Base-by-base conservation (phyloP, 2,797 vertebrate genomes). In the Sebastes nivosus region DNA sequence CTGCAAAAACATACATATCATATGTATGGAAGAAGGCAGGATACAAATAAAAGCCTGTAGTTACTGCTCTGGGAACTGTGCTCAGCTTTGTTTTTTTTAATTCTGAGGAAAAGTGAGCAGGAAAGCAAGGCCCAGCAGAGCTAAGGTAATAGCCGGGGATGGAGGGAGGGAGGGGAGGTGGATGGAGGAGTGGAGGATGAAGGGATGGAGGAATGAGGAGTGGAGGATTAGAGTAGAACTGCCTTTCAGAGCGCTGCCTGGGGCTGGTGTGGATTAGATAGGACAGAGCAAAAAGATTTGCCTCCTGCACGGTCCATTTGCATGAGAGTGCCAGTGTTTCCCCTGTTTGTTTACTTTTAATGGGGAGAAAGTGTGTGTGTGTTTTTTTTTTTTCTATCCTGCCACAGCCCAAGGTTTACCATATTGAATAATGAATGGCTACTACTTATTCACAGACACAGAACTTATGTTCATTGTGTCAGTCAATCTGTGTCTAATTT, bases 201-300 rank as follows among this genome's bases (percentile, higher is more conserved):
- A 82, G 88, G 85, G 83, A 84, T 92, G 84, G 78, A 89, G 83
- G 88, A 81, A 91, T 88, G 90, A 89, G 82, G 73, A 91, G 88
- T 80, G 81, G 82, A 87, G 92, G 92, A 93, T 93, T 94, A 95
- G 91, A 89, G 89, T 66, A 75, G 76, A 85, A 72, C 85, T 4
- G 76, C 77, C 88, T 93, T 94, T 93, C 86, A 88, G 83, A 91
- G 86, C 61, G 72, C 77, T 78, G 92, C 90, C 91, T 85, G 85
- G 86, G 89, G 92, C 89, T 81, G 74, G 71, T 75, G 75, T 87
- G 92, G 93, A 94, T 94, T 94, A 93, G 90, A 92, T 83, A 88
- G 92, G 87, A 92, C 87, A 75, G 80, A 91, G 89, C 79, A 86
- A 66, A 87, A 87, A 92, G 88, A 94, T 92, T 90, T 84, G 85